phyloP scores from a whole-genome alignment of 2,113 vertebrate genomes.

The Anseranas semipalmata region DNA sequence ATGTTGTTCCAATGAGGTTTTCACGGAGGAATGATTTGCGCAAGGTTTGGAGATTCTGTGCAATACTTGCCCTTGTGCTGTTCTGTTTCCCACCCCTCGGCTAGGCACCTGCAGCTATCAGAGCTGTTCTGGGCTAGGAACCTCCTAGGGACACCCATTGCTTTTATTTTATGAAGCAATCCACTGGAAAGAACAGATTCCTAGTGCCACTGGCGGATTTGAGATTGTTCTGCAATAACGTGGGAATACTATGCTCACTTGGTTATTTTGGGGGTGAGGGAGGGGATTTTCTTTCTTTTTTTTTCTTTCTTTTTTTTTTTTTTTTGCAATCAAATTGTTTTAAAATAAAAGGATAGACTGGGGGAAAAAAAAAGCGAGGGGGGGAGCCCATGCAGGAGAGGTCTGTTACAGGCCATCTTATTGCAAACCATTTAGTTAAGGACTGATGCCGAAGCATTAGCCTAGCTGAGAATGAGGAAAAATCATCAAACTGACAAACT shows the following conservation, averaged over 20 bases:
- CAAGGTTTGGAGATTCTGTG: background rate
- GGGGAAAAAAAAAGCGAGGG: background rate
- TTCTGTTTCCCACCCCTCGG: background rate
- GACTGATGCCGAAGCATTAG: background rate
- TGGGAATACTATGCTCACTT: background rate
- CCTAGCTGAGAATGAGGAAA: background rate
- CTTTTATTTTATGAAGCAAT: background rate
- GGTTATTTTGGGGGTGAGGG: background rate
- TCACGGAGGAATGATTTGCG: background rate
- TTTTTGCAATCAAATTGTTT: background rate
- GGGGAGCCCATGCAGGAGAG: background rate
- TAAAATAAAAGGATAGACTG: background rate
- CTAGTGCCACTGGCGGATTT: background rate
- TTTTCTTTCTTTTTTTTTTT: background rate
- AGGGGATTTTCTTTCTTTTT: background rate
- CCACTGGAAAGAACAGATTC: background rate
- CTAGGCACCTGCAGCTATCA: background rate
- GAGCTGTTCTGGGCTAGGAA: background rate
- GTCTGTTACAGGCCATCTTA: background rate
- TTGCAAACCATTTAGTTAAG: background rate
- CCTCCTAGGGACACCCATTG: background rate
- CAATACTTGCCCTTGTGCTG: background rate
- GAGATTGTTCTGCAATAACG: background rate
- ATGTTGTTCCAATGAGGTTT: background rate
- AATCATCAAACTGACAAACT: constrained; percentile 19